Evolutionary conservation across 1,140 invertebrate species (phyloP), one percentile per base, ranked within the genome.

Genomic region (Aethina tumida): DNA sequence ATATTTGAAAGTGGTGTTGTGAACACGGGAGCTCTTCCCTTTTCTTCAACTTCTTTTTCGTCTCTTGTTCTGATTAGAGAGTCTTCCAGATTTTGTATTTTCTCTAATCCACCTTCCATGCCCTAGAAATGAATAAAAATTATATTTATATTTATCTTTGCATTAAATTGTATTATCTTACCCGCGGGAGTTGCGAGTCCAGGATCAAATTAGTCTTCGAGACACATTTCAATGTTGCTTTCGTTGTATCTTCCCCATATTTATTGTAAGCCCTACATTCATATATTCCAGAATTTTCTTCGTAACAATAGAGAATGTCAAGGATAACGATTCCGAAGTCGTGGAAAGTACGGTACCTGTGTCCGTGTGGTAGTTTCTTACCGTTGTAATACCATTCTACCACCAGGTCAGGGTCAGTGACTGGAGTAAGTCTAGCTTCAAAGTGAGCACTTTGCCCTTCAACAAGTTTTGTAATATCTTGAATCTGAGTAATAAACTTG

Each of bases 241-340:
- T 84, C 0, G 92, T 96, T 1, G 74, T 71, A 60, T 93, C 91
- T 55, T 81, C 73, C n/a, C 92, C 92, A 39, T 89, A 75, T 60
- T 90, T 86, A 55, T 97, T 97, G 8, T 80, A 81, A 12, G 94
- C 92, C 45, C 89, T 73, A 58, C 89, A 92, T 67, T 93, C 88
- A 55, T 92, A 94, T 12, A 81, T 75, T 18, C 94, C 93, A 29
- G 88, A 92, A 62, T 98, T 96, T 67, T 97, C 92, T 63, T 90
- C 89, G 57, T 96, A 97, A 50, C 90, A 95, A 59, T 96, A 97
- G 1, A 97, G 65, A 41, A 98, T 94, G 54, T 97, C 93, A 39
- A 98, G 70, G 50, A 95, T 92, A 18, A 97, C 93, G 58, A 95
- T 92, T 41, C 84, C 92, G 66, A 97, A 97, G 59, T 98, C 93